Conservation (phyloP, 1,140 invertebrate species). For the Cyrtorhinus lividipennis region DNA sequence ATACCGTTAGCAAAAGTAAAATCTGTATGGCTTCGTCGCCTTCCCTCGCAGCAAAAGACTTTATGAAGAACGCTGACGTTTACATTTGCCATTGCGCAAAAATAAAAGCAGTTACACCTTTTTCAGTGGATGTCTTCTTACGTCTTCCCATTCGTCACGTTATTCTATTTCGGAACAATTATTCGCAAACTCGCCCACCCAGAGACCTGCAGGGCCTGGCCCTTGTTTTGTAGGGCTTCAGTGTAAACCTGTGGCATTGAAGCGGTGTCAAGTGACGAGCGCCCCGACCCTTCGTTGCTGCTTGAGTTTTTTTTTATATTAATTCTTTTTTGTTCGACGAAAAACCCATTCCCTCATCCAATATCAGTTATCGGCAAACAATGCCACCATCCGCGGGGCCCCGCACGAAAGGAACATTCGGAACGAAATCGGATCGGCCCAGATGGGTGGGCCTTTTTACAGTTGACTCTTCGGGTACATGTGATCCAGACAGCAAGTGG, state of each 20-base stretch:
- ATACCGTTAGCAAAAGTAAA: too few species aligned
- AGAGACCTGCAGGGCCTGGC: not conserved
- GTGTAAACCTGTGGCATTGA: not conserved
- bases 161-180: not conserved
- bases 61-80: too few species aligned
- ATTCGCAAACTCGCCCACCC: not conserved
- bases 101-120: too few species aligned
- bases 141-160: too few species aligned
- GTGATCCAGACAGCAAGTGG: not conserved
- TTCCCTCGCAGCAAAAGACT: too few species aligned
- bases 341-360: constrained; percentile 1
- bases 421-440: not conserved
- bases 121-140: too few species aligned
- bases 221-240: not conserved
- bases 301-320: not conserved
- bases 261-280: not conserved
- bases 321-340: not conserved
- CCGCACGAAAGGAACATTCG: constrained; percentile 2
- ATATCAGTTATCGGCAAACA: constrained; percentile 1
- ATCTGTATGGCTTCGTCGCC: too few species aligned
- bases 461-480: not conserved
- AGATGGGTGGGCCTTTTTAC: not conserved
- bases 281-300: not conserved
- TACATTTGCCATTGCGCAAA: too few species aligned
- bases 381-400: not conserved